These are phyloP conservation scores for Acleris emargana DNA, from an alignment of 2,888 invertebrate species.

Conservation along the genomic window DNA sequence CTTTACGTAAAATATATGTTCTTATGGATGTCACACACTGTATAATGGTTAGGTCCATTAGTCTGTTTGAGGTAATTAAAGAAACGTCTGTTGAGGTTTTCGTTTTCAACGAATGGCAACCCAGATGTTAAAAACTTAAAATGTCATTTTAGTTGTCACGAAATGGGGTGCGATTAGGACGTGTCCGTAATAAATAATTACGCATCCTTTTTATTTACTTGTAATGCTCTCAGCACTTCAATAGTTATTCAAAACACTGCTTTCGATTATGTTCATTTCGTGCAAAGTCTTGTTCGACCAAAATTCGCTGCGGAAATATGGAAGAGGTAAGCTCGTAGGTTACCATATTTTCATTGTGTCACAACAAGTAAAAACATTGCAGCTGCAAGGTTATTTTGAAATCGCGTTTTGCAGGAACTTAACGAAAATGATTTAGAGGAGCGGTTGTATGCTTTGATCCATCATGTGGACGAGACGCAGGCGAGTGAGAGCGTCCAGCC, in stretches of 20 bases:
- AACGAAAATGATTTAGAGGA: slow-evolving; percentile 79
- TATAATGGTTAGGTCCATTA: neutral
- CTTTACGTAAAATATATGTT: too few relatives aligned
- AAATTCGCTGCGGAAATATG: slow-evolving; percentile 73
- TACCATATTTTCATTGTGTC: slow-evolving; percentile 72
- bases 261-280: slow-evolving; percentile 78
- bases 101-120: slow-evolving; percentile 5
- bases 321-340: slow-evolving; percentile 74
- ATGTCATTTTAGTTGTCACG: slow-evolving; percentile 58
- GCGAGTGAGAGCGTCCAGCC: slow-evolving; percentile 52
- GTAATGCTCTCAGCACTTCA: slow-evolving; percentile 71
- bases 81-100: neutral
- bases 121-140: slow-evolving; percentile 20
- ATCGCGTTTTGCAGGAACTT: slow-evolving; percentile 70
- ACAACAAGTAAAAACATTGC: slow-evolving; percentile 45
- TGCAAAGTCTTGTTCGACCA: slow-evolving; percentile 67
- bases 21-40: too few relatives aligned
- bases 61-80: slow-evolving; percentile 10
- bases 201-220: slow-evolving; percentile 69
- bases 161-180: slow-evolving; percentile 69
- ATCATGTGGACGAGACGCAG: slow-evolving; percentile 73
- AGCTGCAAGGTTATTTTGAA: slow-evolving; percentile 49
- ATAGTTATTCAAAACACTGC: slow-evolving; percentile 62
- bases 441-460: slow-evolving; percentile 76
- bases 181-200: slow-evolving; percentile 62